These are phyloP conservation scores for Halcyon chelicuti DNA, from an alignment of 2,797 vertebrate species.

Conservation along the genomic window DNA sequence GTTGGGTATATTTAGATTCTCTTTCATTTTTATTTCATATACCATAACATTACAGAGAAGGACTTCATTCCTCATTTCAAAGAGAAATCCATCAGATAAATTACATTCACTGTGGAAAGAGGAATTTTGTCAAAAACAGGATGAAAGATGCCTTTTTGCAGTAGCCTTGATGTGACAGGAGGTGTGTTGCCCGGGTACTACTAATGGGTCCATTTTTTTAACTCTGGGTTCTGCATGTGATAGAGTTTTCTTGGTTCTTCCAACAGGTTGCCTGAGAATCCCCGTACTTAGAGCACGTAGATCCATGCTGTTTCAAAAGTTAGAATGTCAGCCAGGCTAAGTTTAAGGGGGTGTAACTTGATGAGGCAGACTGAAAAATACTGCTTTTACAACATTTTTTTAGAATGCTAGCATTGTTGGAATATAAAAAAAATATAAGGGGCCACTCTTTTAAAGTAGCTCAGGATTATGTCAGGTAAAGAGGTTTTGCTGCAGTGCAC, in stretches of 20 bases:
- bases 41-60: not conserved
- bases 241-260: not conserved
- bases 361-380: not conserved
- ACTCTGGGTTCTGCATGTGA: not conserved
- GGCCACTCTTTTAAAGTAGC: not conserved
- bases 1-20: not conserved
- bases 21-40: constrained; percentile 44
- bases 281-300: not conserved
- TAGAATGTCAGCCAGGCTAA: not conserved
- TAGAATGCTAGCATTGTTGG: not conserved
- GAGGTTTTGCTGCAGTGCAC: not conserved
- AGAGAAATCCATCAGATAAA: constrained; percentile 14
- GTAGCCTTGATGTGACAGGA: not conserved
- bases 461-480: not conserved
- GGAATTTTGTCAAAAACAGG: constrained; percentile 14
- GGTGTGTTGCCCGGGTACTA: not conserved
- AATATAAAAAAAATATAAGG: not conserved
- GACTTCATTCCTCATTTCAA: constrained; percentile 44
- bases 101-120: not conserved
- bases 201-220: not conserved
- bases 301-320: not conserved
- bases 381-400: not conserved
- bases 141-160: constrained; percentile 3
- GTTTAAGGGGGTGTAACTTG: not conserved
- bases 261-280: not conserved